Evolutionary conservation across 2,113 vertebrate genomes (phyloP), one percentile per base, ranked within the genome.

Genomic region (Perccottus glenii): DNA sequence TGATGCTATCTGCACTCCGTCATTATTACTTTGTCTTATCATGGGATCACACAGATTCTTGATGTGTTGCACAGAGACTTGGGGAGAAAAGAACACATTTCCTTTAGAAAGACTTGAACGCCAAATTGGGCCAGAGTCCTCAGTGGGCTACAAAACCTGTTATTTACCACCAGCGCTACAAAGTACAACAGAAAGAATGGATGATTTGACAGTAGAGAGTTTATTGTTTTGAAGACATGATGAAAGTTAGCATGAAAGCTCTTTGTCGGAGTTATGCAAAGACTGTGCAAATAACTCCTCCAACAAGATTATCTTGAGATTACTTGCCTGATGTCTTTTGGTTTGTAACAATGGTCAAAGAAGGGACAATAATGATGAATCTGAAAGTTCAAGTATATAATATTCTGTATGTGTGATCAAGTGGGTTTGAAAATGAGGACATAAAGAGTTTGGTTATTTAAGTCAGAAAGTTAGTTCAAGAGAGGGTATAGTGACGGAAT

Each of bases 1-100:
- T n/a, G 56, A 71, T 60, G 49, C 61, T 53, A 61, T 81, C 75
- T 70, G 58, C 46, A n/a, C 66, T 68, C 12, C 27, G 33, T 75
- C 60, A 56, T 42, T 47, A 58, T 57, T 45, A 27, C 38, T 46
- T 60, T 43, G 44, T 66, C 44, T 82, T 70, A 62, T 73, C 58
- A n/a, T 4, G 8, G 52, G 38, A 67, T 78, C 51, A 42, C 19
- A 46, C 63, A 38, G 27, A 33, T 38, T 60, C 43, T 46, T 51
- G 42, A 46, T 62, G 46, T 60, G 32, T 43, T 64, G 36, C 58
- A 49, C 16, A 11, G 46, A 62, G 47, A 67, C 12, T 27, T 35
- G 6, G 11, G 51, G 51, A 14, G 47, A 50, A 32, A 14, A 32
- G 7, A 11, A 14, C 48, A 57, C 9, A 46, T 60, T 60, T 70